These are phyloP conservation scores for Lamellibrachia satsuma DNA, from an alignment of 2,888 invertebrate genomes.

Conservation along the genomic window DNA sequence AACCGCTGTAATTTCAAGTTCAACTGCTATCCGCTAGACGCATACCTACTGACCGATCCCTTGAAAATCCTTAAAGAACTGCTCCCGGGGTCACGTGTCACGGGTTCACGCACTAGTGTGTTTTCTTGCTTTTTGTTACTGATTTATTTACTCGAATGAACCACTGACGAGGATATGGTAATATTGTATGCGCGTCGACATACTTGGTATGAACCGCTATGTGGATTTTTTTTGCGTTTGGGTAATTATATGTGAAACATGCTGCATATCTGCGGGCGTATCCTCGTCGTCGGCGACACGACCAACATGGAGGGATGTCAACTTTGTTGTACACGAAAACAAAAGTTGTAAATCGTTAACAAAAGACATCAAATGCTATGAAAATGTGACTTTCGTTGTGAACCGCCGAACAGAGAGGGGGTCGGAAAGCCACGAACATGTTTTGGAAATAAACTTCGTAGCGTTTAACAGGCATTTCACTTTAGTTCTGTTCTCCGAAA, in stretches of 20 bases:
- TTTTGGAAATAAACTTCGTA: neutral
- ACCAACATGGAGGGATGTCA: neutral
- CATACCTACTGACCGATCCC: neutral
- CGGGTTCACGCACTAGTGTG: neutral
- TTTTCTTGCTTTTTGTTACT: neutral
- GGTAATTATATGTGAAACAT: neutral
- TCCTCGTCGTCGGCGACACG: neutral
- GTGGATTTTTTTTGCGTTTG: neutral
- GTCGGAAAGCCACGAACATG: neutral
- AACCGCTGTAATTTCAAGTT: no score
- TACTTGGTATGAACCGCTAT: neutral
- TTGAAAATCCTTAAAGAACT: neutral
- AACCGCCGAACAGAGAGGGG: neutral
- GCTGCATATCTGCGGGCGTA: neutral
- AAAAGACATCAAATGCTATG: conserved; percentile 1
- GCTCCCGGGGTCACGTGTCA: neutral
- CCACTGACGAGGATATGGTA: neutral
- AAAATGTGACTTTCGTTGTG: neutral
- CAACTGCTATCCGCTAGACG: no score
- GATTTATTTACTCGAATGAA: neutral
- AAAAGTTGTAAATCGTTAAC: neutral
- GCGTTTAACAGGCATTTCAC: neutral
- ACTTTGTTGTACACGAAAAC: neutral
- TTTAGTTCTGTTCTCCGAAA: neutral
- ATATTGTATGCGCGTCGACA: neutral